Conservation (phyloP, 2,113 vertebrate genomes). For the Platysternon megacephalum region DNA sequence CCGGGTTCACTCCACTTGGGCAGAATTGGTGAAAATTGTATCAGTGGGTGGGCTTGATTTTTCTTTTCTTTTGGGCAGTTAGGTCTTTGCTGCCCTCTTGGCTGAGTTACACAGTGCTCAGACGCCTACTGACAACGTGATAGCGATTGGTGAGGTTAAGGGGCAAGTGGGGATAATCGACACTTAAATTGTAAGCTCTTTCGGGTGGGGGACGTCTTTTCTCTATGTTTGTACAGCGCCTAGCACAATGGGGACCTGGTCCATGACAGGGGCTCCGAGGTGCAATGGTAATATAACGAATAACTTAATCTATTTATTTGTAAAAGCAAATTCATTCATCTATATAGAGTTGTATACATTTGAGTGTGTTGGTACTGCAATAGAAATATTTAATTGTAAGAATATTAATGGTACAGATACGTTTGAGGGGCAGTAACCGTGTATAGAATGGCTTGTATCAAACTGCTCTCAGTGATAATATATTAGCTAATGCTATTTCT, state of each 20-base stretch:
- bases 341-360: neutral
- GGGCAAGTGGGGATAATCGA: neutral
- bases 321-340: neutral
- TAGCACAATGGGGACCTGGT: neutral
- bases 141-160: neutral
- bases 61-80: neutral
- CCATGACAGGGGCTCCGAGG: neutral
- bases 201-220: neutral
- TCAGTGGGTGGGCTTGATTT: neutral
- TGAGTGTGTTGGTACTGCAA: neutral
- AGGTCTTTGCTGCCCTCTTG: neutral
- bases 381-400: neutral
- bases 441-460: neutral
- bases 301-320: neutral
- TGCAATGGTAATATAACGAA: neutral
- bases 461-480: neutral
- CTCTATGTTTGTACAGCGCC: neutral
- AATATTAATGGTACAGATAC: neutral
- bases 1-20: neutral
- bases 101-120: neutral
- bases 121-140: neutral
- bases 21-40: conserved; percentile 10
- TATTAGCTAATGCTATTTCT: conserved; percentile 4
- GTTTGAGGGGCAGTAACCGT: neutral
- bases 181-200: neutral